Conservation (phyloP, 1,140 invertebrate species). For the Drosophila ironensis region DNA sequence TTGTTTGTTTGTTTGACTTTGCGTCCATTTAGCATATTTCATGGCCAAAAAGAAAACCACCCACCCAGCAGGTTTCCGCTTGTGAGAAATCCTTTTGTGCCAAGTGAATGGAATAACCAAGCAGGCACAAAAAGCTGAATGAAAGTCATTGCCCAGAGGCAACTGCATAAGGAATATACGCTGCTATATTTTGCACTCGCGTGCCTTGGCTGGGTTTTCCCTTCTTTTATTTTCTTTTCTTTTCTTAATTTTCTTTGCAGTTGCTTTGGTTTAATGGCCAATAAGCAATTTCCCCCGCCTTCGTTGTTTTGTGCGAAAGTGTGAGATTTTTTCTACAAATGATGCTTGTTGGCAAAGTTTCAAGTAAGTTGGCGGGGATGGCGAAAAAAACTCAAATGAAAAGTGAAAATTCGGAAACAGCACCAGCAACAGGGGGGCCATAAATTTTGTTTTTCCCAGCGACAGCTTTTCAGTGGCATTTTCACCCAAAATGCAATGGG, state of each 20-base stretch:
- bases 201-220: neutral
- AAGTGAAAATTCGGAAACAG: conserved; percentile 18
- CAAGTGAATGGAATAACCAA: conserved; percentile 22
- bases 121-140: conserved; percentile 12
- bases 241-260: neutral
- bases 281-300: conserved; percentile 44
- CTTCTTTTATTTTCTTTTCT: neutral
- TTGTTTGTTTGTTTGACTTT: conserved; percentile 11
- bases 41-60: neutral
- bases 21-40: conserved; percentile 38
- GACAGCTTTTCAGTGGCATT: conserved; percentile 30
- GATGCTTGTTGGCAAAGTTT: conserved; percentile 8
- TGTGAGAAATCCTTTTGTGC: conserved; percentile 14
- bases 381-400: too few species aligned
- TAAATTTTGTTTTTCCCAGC: conserved; percentile 9
- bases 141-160: conserved; percentile 5
- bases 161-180: neutral
- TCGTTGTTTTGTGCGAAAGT: conserved; percentile 32
- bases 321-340: conserved; percentile 25
- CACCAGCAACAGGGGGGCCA: conserved; percentile 38
- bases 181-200: neutral
- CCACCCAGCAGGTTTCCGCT: neutral
- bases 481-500: conserved; percentile 9
- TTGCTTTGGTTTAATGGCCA: conserved; percentile 36
- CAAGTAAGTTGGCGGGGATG: neutral